Evolutionary conservation across 1,140 invertebrate species (phyloP).

Genomic region (Nephila pilipes): DNA sequence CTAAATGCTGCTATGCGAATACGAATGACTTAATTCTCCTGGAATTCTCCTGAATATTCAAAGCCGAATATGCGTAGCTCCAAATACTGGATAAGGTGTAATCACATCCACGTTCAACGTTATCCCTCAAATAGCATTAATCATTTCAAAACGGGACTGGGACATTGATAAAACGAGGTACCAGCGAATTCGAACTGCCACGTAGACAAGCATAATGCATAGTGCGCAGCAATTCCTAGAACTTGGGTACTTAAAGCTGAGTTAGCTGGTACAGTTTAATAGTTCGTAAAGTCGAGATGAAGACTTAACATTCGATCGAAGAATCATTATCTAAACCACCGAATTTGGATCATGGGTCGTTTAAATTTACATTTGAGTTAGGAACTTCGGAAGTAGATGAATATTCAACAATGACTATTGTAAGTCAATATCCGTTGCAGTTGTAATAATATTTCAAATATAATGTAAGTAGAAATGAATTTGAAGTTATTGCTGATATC

Average conservation of each 20-base stretch:
- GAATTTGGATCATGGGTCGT: background rate
- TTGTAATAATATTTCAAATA: no score
- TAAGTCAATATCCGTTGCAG: no score
- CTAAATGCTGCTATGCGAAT: background rate
- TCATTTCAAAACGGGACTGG: background rate
- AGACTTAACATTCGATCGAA: background rate
- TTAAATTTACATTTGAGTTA: background rate
- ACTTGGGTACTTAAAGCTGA: background rate
- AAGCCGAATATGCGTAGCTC: background rate
- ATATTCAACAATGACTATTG: background rate
- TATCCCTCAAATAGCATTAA: constrained; percentile 36
- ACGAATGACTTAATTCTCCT: background rate
- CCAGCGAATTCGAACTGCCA: background rate
- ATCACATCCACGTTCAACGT: background rate
- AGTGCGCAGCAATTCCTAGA: background rate
- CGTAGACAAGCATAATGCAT: background rate
- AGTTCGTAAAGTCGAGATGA: background rate
- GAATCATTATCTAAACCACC: background rate
- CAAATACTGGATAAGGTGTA: constrained; percentile 3
- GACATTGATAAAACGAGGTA: background rate
- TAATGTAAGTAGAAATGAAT: no score
- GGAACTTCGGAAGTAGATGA: background rate
- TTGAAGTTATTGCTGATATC: no score
- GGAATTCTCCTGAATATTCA: constrained; percentile 32
- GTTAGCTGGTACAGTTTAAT: background rate